These are phyloP conservation scores for Colaptes auratus DNA, from an alignment of 2,113 vertebrate genomes.

Conservation along the genomic window DNA sequence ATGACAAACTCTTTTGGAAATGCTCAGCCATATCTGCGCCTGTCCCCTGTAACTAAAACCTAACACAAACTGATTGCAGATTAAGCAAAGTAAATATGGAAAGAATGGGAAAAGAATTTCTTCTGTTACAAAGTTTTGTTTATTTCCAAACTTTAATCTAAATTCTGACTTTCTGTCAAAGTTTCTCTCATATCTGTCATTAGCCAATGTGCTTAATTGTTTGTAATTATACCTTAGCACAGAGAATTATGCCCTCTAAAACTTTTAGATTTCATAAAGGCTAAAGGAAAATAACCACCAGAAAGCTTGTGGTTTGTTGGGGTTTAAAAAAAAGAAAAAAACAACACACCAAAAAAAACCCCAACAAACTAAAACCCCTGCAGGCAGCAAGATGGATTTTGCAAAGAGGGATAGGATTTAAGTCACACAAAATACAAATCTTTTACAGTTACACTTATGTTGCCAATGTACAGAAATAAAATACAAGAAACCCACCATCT, in stretches of 20 bases:
- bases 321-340: no score
- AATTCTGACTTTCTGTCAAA: neutral
- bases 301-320: neutral
- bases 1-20: neutral
- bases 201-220: neutral
- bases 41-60: neutral
- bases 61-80: neutral
- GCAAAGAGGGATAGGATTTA: neutral
- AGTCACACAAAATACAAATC: neutral
- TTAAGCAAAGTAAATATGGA: neutral
- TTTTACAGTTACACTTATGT: neutral
- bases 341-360: no score
- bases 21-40: neutral
- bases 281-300: neutral
- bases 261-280: neutral
- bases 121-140: neutral
- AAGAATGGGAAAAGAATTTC: neutral
- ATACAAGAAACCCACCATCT: slow-evolving; percentile 6
- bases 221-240: neutral
- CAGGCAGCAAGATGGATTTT: neutral
- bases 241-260: neutral
- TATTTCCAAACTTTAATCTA: neutral
- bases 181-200: neutral
- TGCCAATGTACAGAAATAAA: slow-evolving; percentile 30
- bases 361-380: neutral